Evolutionary conservation across 2,888 invertebrate genomes (phyloP).

Genomic region (Hemicrepidius hirtus): DNA sequence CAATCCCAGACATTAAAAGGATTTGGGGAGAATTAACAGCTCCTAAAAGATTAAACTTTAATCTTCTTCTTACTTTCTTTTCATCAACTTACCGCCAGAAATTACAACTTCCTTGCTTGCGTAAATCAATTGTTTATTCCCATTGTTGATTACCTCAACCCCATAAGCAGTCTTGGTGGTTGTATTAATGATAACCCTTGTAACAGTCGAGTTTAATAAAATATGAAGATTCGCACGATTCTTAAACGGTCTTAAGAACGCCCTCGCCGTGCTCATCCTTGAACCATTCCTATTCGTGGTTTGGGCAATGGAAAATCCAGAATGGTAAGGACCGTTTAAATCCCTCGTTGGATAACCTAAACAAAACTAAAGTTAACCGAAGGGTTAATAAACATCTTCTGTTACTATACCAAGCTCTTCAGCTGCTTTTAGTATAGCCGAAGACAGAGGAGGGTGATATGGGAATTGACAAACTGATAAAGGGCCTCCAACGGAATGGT

Average conservation of each 20-base stretch:
- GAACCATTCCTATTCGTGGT: slow-evolving; percentile 92
- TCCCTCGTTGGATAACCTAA: slow-evolving; percentile 84
- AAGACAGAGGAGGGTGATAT: slow-evolving; percentile 89
- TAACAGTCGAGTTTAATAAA: slow-evolving; percentile 87
- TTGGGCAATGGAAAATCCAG: slow-evolving; percentile 92
- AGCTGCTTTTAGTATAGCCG: slow-evolving; percentile 85
- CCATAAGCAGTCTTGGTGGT: slow-evolving; percentile 84
- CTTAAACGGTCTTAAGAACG: slow-evolving; percentile 87
- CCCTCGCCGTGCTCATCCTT: slow-evolving; percentile 86
- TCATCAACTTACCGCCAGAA: slow-evolving; percentile 70
- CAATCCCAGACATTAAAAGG: slow-evolving; percentile 92
- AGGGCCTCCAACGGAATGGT: slow-evolving; percentile 86
- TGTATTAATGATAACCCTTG: slow-evolving; percentile 84
- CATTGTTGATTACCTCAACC: slow-evolving; percentile 80
- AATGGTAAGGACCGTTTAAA: slow-evolving; percentile 86
- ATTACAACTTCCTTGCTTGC: slow-evolving; percentile 83
- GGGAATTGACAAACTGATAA: slow-evolving; percentile 88
- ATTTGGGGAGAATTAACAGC: slow-evolving; percentile 96
- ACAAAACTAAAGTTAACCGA: slow-evolving; percentile 1
- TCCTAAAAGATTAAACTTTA: slow-evolving; percentile 72
- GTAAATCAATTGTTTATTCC: slow-evolving; percentile 76
- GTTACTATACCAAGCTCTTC: slow-evolving; percentile 80
- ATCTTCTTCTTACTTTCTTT: background rate
- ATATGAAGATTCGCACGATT: slow-evolving; percentile 87
- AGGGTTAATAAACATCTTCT: background rate